A percentile compares a stretch with the other conserved stretches of the same genome.
phyloP scores from a whole-genome alignment of 2,888 invertebrate genomes.

The Drosophila nr. perissopoda region DNA sequence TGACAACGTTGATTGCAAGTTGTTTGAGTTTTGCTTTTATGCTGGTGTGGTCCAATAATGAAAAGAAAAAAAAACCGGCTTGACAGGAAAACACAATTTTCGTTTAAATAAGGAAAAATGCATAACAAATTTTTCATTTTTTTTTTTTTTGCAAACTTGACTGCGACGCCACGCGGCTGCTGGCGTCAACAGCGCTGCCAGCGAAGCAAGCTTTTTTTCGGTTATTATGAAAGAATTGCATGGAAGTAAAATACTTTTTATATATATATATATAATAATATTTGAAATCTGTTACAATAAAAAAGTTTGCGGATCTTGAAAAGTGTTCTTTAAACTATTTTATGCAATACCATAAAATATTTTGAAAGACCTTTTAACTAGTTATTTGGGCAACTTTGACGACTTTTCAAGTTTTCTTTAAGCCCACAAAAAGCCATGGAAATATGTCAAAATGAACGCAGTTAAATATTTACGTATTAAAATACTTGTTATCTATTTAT shows the following conservation, averaged over 20 bases:
- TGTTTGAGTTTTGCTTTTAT: conserved; percentile 64
- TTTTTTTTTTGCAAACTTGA: background rate
- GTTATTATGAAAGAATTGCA: background rate
- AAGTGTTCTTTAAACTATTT: background rate
- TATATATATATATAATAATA: background rate
- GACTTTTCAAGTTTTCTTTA: background rate
- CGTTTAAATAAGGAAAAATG: conserved; percentile 74
- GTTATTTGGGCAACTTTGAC: background rate
- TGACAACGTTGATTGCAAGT: conserved; percentile 69
- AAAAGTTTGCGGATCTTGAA: background rate
- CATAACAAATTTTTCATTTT: conserved; percentile 57
- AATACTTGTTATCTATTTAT: background rate
- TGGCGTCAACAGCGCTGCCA: conserved; percentile 3
- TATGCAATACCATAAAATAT: background rate
- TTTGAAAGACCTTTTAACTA: background rate
- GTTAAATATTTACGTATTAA: background rate
- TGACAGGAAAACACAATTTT: conserved; percentile 77
- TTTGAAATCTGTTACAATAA: background rate
- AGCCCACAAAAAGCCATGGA: background rate
- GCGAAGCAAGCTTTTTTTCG: conserved; percentile 7
- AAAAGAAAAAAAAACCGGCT: conserved; percentile 68
- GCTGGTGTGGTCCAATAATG: conserved; percentile 73
- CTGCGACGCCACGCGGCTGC: conserved; percentile 22
- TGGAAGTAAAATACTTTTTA: background rate
- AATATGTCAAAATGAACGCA: background rate